Evolutionary conservation across 2,888 invertebrate species (phyloP).

Genomic region (Calephelis perditalis): DNA sequence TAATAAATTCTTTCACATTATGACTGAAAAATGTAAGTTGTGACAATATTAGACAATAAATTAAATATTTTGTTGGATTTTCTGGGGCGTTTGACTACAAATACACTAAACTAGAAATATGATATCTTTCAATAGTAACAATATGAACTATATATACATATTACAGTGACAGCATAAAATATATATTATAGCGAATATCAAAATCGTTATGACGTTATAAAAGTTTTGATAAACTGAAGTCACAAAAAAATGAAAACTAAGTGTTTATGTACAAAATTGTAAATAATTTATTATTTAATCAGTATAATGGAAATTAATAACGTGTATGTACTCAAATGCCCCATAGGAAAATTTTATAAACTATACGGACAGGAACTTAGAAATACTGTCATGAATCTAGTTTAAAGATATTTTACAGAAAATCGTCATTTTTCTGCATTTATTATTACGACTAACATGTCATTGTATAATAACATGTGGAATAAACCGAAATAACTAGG

Average conservation of each 20-base stretch:
- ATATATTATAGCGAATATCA: too few relatives aligned
- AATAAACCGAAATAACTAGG: conserved; percentile 15
- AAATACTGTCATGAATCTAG: conserved; percentile 4
- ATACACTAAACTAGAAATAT: not conserved
- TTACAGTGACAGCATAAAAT: too few relatives aligned
- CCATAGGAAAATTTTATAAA: not conserved
- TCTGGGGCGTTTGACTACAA: conserved; percentile 1
- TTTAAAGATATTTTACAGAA: conserved; percentile 46
- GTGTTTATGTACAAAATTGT: too few relatives aligned
- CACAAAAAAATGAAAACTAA: too few relatives aligned
- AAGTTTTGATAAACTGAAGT: too few relatives aligned
- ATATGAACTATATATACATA: too few relatives aligned
- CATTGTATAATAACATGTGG: conserved; percentile 36
- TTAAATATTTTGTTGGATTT: not conserved
- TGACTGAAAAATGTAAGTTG: not conserved
- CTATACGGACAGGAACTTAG: not conserved
- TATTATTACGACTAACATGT: conserved; percentile 60
- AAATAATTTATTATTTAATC: too few relatives aligned
- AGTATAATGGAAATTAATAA: too few relatives aligned
- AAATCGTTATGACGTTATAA: too few relatives aligned
- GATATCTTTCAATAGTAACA: not conserved
- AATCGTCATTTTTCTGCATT: conserved; percentile 67
- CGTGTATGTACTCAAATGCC: not conserved
- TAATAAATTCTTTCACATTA: not conserved
- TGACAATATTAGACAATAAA: too few relatives aligned